Base-by-base conservation (phyloP, 2,797 vertebrate genomes). In the Peromyscus eremicus region DNA sequence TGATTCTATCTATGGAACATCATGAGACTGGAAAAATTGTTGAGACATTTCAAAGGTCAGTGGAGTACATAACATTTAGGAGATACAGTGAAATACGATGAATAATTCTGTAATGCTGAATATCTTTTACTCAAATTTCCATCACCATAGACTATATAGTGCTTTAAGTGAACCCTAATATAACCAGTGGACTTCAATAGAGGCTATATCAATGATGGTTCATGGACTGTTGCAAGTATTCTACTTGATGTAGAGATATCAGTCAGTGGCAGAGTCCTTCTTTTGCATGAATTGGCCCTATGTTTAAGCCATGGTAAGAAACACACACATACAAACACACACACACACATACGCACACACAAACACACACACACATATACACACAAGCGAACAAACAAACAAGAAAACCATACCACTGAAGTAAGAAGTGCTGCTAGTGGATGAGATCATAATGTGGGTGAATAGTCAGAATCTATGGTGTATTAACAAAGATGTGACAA, bases 381-480 rank as follows among this genome's bases (percentile, higher is more conserved):
- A 17, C 8, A n/a, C 7, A 71, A 6, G 71, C 6, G 68, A 37
- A 19, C 7, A 71, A 37, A 2, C 0, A 10, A 37, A 23, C 10
- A 73, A 73, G 21, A 40, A 55, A 64, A 49, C 19, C 5, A 10
- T 37, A 13, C 7, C 17, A 46, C 9, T 85, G 1, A 4, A 37
- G 5, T 75, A 60, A 29, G 6, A 13, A 52, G 46, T 66, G 1
- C 6, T 77, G 52, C n/a, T 21, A 81, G 43, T 23, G 9, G 16
- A 37, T 49, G 1, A 75, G 0, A 14, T 6, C 37, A 27, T 32
- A n/a, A 49, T 10, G 0, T 37, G 10, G 0, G 2, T 9, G 2
- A 17, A 8, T 32, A 37, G 2, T 21, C 23, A 27, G 27, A 52
- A 71, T 16, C 34, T 27, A 32, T 23, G 17, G 16, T 17, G 14